Conservation (phyloP, 2,888 invertebrate species). For the Leptinotarsa peninsularis region DNA sequence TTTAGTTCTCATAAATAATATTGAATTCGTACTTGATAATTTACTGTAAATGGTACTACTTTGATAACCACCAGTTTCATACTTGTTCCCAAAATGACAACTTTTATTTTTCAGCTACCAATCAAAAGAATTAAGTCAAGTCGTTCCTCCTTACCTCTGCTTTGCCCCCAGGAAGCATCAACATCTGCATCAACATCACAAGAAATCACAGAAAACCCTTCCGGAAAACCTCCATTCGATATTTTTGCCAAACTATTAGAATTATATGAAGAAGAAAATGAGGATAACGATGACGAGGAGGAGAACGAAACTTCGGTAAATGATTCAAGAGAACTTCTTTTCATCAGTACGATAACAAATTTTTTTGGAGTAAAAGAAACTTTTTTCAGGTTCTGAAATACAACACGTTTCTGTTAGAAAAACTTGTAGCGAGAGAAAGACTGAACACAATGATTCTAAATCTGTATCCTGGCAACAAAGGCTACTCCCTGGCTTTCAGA, state of each 20-base stretch:
- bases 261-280: constrained; percentile 62
- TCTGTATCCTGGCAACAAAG: constrained; percentile 92
- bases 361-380: no score
- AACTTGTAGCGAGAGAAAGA: constrained; percentile 85
- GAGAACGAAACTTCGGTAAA: constrained; percentile 37
- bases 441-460: constrained; percentile 91
- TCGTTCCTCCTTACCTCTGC: constrained; percentile 62
- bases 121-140: constrained; percentile 61
- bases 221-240: constrained; percentile 60
- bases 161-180: constrained; percentile 58
- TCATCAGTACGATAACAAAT: no score
- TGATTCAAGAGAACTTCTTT: background rate
- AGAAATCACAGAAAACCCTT: constrained; percentile 47
- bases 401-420: constrained; percentile 83
- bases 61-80: no score
- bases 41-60: no score
- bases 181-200: constrained; percentile 43
- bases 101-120: constrained; percentile 57
- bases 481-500: constrained; percentile 75
- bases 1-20: no score
- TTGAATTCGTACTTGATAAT: no score
- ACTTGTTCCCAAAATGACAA: background rate
- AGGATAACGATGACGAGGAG: constrained; percentile 37
- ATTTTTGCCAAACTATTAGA: constrained; percentile 65
- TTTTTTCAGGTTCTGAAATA: constrained; percentile 71